Percentiles rank a stretch among this genome's conserved stretches.
Conservation (phyloP, 2,797 vertebrate species). For the Schizopygopsis pylzovi region DNA sequence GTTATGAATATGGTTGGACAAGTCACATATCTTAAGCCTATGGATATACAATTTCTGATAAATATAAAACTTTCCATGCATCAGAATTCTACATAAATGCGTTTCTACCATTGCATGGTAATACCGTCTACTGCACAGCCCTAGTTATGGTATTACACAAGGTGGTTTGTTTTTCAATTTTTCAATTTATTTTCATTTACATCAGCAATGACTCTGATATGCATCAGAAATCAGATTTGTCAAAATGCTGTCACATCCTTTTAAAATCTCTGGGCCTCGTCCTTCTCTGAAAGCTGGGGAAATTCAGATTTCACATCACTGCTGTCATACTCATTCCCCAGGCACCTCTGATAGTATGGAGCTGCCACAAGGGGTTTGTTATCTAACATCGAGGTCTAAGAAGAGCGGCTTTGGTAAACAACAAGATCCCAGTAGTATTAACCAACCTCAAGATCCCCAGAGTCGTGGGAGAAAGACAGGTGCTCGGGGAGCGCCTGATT, state of each 20-base stretch:
- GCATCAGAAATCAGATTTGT: slow-evolving; percentile 32
- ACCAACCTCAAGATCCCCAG: neutral
- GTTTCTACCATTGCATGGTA: neutral
- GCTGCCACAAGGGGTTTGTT: slow-evolving; percentile 8
- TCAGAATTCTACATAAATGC: neutral
- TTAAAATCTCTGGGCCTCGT: slow-evolving; percentile 4
- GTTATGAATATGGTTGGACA: neutral
- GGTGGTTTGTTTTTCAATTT: neutral
- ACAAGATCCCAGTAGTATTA: neutral
- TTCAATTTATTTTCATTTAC: neutral
- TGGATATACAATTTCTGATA: too few relatives aligned
- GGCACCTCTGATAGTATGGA: slow-evolving; percentile 1
- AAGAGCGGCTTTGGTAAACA: slow-evolving; percentile 16
- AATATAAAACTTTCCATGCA: neutral
- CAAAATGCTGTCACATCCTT: slow-evolving; percentile 19
- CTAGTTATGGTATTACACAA: neutral
- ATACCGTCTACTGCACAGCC: neutral
- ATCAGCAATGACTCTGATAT: neutral
- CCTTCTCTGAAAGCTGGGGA: slow-evolving; percentile 1
- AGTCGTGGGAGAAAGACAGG: slow-evolving; percentile 8
- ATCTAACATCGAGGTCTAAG: neutral
- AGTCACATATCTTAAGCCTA: neutral
- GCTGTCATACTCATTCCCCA: neutral
- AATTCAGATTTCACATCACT: slow-evolving; percentile 22
- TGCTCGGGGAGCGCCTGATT: slow-evolving; percentile 9